These are phyloP conservation scores for Scarus forsteni DNA, from an alignment of 2,797 vertebrate species.

Conservation along the genomic window DNA sequence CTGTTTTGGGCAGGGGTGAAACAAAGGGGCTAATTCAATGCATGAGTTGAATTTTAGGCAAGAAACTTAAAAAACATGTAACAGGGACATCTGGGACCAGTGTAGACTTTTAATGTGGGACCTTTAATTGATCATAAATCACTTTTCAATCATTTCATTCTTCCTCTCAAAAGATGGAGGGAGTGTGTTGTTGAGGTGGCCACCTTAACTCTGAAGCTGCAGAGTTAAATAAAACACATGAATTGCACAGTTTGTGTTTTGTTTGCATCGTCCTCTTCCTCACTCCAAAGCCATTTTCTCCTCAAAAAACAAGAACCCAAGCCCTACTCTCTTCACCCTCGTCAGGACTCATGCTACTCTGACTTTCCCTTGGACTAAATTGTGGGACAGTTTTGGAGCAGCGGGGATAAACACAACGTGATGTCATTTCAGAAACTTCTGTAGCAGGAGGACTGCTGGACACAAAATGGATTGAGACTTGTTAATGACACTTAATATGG, in stretches of 20 bases:
- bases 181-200: no score
- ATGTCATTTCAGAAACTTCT: conserved; percentile 31
- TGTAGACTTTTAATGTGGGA: no score
- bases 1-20: no score
- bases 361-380: conserved; percentile 25
- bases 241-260: background rate
- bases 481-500: background rate
- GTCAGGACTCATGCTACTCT: conserved; percentile 32
- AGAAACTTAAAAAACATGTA: no score
- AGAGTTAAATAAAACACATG: background rate
- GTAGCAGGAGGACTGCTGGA: conserved; percentile 8
- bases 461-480: conserved; percentile 9
- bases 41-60: no score
- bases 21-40: no score
- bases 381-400: background rate
- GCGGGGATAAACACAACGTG: conserved; percentile 12
- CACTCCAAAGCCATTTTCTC: conserved; percentile 46
- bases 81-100: no score
- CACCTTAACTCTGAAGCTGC: no score
- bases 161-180: no score
- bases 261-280: conserved; percentile 42
- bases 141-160: no score
- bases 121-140: no score
- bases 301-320: conserved; percentile 22
- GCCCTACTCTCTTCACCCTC: conserved; percentile 28